Evolutionary conservation across 1,140 invertebrate species (phyloP).

Genomic region (Pseudoatta argentina): DNA sequence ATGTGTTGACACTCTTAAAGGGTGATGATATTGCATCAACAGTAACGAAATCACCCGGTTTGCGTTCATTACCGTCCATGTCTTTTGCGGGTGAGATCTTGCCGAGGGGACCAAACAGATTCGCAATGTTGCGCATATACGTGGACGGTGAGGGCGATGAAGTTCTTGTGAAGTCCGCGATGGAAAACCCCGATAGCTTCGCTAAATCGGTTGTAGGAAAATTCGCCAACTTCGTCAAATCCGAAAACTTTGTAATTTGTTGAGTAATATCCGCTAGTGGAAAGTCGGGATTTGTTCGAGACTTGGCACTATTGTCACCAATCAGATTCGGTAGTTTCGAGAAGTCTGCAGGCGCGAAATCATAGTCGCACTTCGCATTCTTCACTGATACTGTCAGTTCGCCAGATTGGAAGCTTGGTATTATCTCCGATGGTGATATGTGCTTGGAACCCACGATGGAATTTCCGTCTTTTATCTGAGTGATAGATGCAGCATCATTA

Average conservation of each 20-base stretch:
- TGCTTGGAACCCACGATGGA: conserved; percentile 74
- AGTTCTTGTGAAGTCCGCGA: conserved; percentile 83
- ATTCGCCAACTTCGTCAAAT: conserved; percentile 79
- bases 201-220: conserved; percentile 82
- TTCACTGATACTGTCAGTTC: conserved; percentile 85
- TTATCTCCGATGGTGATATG: conserved; percentile 78
- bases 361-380: conserved; percentile 82
- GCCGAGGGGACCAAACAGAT: conserved; percentile 82
- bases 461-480: conserved; percentile 76
- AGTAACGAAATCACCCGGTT: conserved; percentile 77
- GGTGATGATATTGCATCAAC: conserved; percentile 73
- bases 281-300: conserved; percentile 78
- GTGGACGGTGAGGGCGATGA: conserved; percentile 81
- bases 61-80: conserved; percentile 76
- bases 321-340: conserved; percentile 76
- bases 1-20: conserved; percentile 74
- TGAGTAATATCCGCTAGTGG: conserved; percentile 82
- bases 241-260: conserved; percentile 81
- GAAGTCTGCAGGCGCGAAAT: conserved; percentile 81
- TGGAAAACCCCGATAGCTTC: conserved; percentile 82
- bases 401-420: conserved; percentile 83
- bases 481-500: conserved; percentile 72
- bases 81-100: conserved; percentile 76
- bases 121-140: conserved; percentile 84
- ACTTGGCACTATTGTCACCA: conserved; percentile 68